Conservation (phyloP, 1,140 invertebrate genomes). For the Megathymus violae region DNA sequence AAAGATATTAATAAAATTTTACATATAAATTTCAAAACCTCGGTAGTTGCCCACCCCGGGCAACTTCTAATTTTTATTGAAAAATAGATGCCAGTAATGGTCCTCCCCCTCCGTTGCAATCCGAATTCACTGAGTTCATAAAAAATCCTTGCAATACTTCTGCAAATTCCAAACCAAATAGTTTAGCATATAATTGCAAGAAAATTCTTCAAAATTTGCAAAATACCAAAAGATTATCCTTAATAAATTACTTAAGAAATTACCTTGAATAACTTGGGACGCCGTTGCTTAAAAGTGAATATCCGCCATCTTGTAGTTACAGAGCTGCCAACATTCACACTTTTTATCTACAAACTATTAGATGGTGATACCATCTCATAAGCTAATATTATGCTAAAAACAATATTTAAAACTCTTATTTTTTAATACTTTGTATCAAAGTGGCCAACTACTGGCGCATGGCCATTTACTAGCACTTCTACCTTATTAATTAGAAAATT, state of each 20-base stretch:
- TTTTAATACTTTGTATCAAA: no score
- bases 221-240: conserved; percentile 8
- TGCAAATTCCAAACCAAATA: conserved; percentile 8
- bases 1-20: conserved; percentile 3
- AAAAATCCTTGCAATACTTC: conserved; percentile 11
- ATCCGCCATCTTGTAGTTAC: conserved; percentile 15
- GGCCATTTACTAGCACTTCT: no score
- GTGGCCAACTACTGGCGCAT: no score
- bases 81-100: conserved; percentile 1
- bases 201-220: conserved; percentile 9
- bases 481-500: no score
- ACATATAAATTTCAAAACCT: conserved; percentile 1
- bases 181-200: conserved; percentile 11
- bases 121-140: no score
- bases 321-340: conserved; percentile 14
- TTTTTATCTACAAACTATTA: conserved; percentile 12
- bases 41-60: conserved; percentile 22
- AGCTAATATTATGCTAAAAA: conserved; percentile 5
- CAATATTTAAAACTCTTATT: no score
- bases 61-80: conserved; percentile 33
- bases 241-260: conserved; percentile 12
- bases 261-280: neutral
- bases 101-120: no score
- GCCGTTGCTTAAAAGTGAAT: conserved; percentile 13
- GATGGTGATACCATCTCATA: conserved; percentile 8